Evolutionary conservation across 2,888 invertebrate species (phyloP), one percentile per base, ranked within the genome.

Genomic region (Mimumesa dahlbomi): DNA sequence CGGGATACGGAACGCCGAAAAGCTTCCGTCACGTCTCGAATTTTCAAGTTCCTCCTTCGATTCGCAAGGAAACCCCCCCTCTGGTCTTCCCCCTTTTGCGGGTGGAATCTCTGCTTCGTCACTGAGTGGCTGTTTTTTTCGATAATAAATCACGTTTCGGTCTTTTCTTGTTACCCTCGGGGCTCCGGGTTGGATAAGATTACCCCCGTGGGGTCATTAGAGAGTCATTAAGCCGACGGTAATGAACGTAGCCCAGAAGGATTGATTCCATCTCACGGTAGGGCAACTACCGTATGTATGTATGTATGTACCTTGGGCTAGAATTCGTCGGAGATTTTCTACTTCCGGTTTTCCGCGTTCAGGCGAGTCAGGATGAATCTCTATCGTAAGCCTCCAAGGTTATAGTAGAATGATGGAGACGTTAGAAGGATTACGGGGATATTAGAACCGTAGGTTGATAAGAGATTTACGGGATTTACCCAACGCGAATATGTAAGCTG

Each of bases 101-200:
- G 1, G 34, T 31, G 9, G 22, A 31, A 52, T 52, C 75, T 64
- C 54, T 70, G 79, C 79, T 46, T 48, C 65, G 79, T 79, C 77
- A 77, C 52, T 46, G n/a, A 21, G 43, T 38, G 18, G 19, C 4
- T 25, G 16, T 61, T 64, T 64, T 68, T 67, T 71, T 64, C 62
- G 79, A 77, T 80, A 76, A 83, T 83, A 83, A 83, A 83, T 82
- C 83, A 82, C 80, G 78, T 75, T 80, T 73, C 71, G 68, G 72
- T 64, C 62, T 71, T 66, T 73, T 67, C 78, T 71, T 62, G 67
- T 73, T 73, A 68, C 73, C 68, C 58, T 43, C 42, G 63, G n/a
- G n/a, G 65, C 62, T 74, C 62, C 69, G 40, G 48, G 57, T 42
- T 48, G 73, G 77, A 79, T 79, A 81, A 77, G 76, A 75, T 73